Conservation (phyloP, 92 coral and sea anemone species). For the Actinostola sp. region DNA sequence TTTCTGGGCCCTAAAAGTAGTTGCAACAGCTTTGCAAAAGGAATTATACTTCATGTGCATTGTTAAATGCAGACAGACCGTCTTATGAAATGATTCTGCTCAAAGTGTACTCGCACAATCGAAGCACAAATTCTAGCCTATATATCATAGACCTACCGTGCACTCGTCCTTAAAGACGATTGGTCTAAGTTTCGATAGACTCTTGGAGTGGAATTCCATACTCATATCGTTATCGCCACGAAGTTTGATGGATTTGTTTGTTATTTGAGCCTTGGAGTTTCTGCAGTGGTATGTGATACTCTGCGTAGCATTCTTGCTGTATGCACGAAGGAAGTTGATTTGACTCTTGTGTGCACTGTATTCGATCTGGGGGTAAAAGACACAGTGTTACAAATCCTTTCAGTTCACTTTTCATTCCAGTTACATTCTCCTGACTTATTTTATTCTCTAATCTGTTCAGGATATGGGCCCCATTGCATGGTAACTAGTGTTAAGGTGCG, state of each 20-base stretch:
- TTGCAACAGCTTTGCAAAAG: too few species aligned
- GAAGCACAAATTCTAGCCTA: neutral
- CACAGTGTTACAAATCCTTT: too few species aligned
- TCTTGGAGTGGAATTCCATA: conserved; percentile 49
- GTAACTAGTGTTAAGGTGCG: too few species aligned
- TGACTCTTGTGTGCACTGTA: conserved; percentile 69
- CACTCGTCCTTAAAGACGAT: conserved; percentile 61
- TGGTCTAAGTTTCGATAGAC: conserved; percentile 54
- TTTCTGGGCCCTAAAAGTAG: too few species aligned
- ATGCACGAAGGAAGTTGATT: conserved; percentile 75
- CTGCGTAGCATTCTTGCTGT: conserved; percentile 72
- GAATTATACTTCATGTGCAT: too few species aligned
- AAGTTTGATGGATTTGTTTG: conserved; percentile 55
- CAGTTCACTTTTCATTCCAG: too few species aligned
- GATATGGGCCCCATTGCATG: too few species aligned
- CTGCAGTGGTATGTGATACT: conserved; percentile 69
- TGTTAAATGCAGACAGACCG: too few species aligned
- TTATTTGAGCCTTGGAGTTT: conserved; percentile 56
- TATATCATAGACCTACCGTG: conserved; percentile 46
- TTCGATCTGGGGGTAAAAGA: conserved; percentile 41
- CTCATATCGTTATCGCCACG: conserved; percentile 73
- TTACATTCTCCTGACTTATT: too few species aligned
- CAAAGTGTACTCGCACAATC: too few species aligned
- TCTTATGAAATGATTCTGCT: too few species aligned
- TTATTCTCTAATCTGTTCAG: too few species aligned